Conservation (phyloP, 2,113 vertebrate genomes). For the Ploceus nigricollis region DNA sequence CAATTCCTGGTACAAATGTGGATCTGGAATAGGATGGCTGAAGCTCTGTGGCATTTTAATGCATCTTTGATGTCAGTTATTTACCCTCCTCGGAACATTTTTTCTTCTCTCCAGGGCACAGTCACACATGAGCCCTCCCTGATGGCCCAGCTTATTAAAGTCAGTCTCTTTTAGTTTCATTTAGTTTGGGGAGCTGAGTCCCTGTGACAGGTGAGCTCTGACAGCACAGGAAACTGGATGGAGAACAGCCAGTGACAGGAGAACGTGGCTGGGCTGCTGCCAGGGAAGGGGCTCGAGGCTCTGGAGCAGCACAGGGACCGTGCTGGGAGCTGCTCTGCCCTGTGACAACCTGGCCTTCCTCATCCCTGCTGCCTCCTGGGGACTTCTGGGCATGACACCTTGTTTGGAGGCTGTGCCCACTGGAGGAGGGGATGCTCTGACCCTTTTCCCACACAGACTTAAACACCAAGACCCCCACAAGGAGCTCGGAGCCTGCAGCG, state of each 20-base stretch:
- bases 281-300: background rate
- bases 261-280: background rate
- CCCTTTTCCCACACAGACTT: background rate
- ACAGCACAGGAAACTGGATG: background rate
- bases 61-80: background rate
- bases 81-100: background rate
- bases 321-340: background rate
- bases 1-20: background rate
- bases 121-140: background rate
- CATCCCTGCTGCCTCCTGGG: background rate
- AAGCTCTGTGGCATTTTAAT: background rate
- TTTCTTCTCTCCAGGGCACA: background rate
- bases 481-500: rapidly evolving
- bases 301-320: background rate
- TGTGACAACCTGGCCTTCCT: background rate
- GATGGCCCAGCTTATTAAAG: background rate
- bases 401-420: background rate
- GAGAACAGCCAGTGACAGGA: background rate
- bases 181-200: background rate
- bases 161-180: background rate
- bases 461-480: rapidly evolving
- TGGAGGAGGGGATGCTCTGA: background rate
- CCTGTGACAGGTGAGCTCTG: background rate
- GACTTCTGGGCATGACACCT: background rate
- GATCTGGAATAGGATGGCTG: background rate